Evolutionary conservation across 1,140 invertebrate species (phyloP), one percentile per base, ranked within the genome.

Genomic region (Melipona quadrifasciata): DNA sequence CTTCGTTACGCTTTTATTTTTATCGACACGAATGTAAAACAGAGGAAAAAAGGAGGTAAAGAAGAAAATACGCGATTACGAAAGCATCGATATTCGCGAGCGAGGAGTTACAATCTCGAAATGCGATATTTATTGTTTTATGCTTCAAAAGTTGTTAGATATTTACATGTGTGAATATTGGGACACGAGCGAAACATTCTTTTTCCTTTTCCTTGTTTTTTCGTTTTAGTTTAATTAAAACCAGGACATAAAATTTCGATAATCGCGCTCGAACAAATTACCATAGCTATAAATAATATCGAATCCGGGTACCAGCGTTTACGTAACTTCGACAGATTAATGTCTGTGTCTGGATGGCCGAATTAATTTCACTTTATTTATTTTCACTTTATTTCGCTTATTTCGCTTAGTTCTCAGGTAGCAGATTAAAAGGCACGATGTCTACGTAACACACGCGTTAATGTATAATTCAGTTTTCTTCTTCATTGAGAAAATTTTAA

Each of bases 301-400:
- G 81, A 65, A 19, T 47, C 4, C n/a, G 8, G 8, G n/a, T 24
- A 24, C 47, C 51, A 12, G 21, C 16, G 68, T 76, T 82, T 76
- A 78, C 65, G 64, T 55, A 83, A 83, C 79, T 76, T 78, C 31
- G 11, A 1, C 24, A 51, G 21, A 61, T 83, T 71, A 83, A 83
- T 78, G 51, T 70, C 53, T 17, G 34, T 19, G 4, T 64, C 24
- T 12, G 21, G 16, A 72, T 64, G 16, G 17, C 61, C 24, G 14
- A 55, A 55, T 75, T 55, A 76, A 82, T 76, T 57, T 58, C 31
- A 10, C n/a, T 24, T 12, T 3, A 21, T 53, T 79, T n/a, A 19
- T 47, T 58, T n/a, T 17, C 1, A 17, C 12, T 24, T 31, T 2
- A 34, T 27, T 12, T 47, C 31, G 39, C 53, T n/a, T n/a, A n/a